Base-by-base conservation (phyloP, 1,140 invertebrate species). In the Lepidurus packardi region DNA sequence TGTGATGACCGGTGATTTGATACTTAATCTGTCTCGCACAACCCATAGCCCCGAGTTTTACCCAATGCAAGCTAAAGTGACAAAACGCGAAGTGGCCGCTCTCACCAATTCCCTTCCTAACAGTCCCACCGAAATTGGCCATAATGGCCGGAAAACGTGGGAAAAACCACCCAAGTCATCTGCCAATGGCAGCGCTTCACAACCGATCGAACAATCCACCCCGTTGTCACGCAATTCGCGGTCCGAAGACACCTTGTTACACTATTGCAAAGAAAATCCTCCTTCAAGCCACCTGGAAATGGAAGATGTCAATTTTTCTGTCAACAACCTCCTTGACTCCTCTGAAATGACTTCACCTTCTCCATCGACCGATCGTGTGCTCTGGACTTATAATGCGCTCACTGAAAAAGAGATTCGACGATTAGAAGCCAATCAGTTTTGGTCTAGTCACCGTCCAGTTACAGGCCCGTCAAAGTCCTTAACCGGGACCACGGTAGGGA, bases 1-100 rank as follows among this genome's bases (percentile, higher is more conserved):
- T 86, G 94, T 97, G 90, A 97, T 98, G 95, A 97, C 95, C n/a
- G 95, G 95, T 10, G 95, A 97, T 83, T 87, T 96, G 80, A 97
- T 97, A 85, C 88, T 98, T 76, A 97, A 96, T 85, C 88, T 97
- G 76, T 94, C 94, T 41, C 87, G 93, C 78, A 93, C 92, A 24
- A 89, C 90, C 53, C 91, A 91, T 81, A 88, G 86, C 80, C 86
- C 86, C 75, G 86, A 87, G n/a, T 47, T 81, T 84, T 75, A 90
- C n/a, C 81, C 90, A 11, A 88, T 89, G 21, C 89, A 88, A 90
- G 81, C 88, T 43, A 77, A 80, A 76, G 79, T 90, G 82, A 90
- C 90, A 82, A 91, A 91, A 83, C 88, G 91, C 7, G 87, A 89
- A 81, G 87, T 85, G 81, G 84, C 87, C 82, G 85, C 81, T 80